A percentile compares a stretch with the other conserved stretches of the same genome.
Conservation (phyloP, 2,888 invertebrate species). For the Homarus gammarus region DNA sequence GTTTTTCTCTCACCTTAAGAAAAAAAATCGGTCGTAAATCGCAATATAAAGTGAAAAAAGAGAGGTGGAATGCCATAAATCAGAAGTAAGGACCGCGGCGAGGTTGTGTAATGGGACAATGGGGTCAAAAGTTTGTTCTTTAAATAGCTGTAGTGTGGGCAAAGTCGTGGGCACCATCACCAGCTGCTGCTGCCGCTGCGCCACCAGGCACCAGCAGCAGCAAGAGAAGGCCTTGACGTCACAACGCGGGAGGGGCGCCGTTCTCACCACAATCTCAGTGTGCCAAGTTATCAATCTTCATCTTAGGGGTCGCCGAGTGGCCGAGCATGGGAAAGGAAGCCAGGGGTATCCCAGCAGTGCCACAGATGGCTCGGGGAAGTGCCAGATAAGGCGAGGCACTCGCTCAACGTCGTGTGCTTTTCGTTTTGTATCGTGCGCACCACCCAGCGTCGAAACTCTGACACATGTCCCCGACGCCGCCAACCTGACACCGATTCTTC, state of each 20-base stretch:
- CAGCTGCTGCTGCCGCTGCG: not conserved
- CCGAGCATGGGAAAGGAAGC: conserved; percentile 58
- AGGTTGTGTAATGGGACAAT: not conserved
- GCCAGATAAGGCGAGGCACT: conserved; percentile 43
- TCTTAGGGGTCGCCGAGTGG: conserved; percentile 46
- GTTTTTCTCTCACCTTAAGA: too few species aligned
- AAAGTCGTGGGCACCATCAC: not conserved
- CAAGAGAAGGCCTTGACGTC: not conserved
- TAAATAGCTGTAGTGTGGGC: not conserved
- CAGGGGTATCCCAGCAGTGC: conserved; percentile 32
- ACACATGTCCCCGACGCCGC: conserved; percentile 8
- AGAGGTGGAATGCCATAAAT: too few species aligned
- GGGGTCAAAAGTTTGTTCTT: not conserved
- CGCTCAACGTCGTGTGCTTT: conserved; percentile 10
- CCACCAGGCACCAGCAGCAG: not conserved
- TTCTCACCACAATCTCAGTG: conserved; percentile 58
- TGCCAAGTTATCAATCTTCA: conserved; percentile 64
- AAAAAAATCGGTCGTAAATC: too few species aligned
- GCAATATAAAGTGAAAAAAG: too few species aligned
- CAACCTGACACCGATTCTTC: conserved; percentile 5
- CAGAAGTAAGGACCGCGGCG: not conserved
- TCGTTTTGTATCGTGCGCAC: conserved; percentile 24
- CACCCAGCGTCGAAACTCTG: not conserved
- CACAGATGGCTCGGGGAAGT: conserved; percentile 55
- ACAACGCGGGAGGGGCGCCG: not conserved